Evolutionary conservation across 2,888 invertebrate species (phyloP).

Genomic region (Homarus gammarus): DNA sequence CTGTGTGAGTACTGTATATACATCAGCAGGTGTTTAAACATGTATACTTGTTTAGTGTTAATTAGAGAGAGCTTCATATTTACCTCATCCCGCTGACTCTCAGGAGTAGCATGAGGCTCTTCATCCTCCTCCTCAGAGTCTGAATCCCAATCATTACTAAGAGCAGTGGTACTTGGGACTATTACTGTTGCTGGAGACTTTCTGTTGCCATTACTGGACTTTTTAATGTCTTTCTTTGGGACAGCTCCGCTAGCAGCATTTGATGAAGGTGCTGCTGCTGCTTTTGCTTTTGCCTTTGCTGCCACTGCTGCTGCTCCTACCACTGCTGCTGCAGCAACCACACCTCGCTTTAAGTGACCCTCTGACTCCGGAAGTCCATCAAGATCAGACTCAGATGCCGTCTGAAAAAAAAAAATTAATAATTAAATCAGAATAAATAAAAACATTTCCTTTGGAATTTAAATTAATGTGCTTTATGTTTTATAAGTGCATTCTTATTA

Average conservation of each 20-base stretch:
- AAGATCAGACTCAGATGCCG: conserved; percentile 68
- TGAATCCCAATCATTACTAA: conserved; percentile 60
- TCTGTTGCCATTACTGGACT: background rate
- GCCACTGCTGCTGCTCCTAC: conserved; percentile 49
- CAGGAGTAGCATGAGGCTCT: conserved; percentile 23
- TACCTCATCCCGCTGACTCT: conserved; percentile 50
- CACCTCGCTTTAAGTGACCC: conserved; percentile 65
- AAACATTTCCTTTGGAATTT: background rate
- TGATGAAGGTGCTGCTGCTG: conserved; percentile 15
- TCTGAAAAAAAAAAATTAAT: conserved; percentile 42
- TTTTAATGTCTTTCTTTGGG: conserved; percentile 57
- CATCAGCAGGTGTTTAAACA: no score
- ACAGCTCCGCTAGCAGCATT: conserved; percentile 64
- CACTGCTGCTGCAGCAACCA: background rate
- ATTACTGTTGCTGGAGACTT: conserved; percentile 4
- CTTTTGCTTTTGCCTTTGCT: conserved; percentile 28
- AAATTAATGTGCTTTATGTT: no score
- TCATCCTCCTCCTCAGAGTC: conserved; percentile 48
- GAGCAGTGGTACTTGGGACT: conserved; percentile 27
- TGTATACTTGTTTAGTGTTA: no score
- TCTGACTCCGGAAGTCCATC: conserved; percentile 71
- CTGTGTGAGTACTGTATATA: no score
- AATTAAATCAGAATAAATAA: background rate
- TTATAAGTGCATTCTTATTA: no score
- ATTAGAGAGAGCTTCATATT: no score